Evolutionary conservation across 2,888 invertebrate species (phyloP), one percentile per base, ranked within the genome.

Genomic region (Limenitis camilla): DNA sequence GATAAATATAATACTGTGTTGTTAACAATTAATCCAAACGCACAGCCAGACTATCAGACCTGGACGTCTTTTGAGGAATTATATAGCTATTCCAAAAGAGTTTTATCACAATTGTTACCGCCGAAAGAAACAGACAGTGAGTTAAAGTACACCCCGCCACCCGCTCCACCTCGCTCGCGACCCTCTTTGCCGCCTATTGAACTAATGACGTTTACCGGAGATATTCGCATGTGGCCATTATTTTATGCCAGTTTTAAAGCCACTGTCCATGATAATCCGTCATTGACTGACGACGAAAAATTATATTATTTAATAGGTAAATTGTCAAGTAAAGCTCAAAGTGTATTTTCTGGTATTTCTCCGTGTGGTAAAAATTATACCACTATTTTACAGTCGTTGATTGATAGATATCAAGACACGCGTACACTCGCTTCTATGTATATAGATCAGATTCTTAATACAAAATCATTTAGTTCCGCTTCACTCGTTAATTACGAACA

Each of bases 351-450:
- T 7, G 55, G 59, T 7, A 35, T 59, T 2, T 47, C 49, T 9
- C 56, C 52, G 28, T 44, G 44, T 19, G 55, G 46, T 3, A 52
- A 47, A 44, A 60, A 60, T 47, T 60, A 60, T 31, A 11, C 19
- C 1, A 10, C 52, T 5, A 44, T 60, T 6, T 53, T 40, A 5
- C n/a, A 60, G 8, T 35, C 51, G 6, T 30, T 60, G 9, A 32
- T 49, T 0, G 49, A 52, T 30, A 60, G 52, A 52, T 60, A 58
- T 39, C 48, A 60, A 5, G 57, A 58, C 36, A 58, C 51, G 40
- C 32, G 55, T 5, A n/a, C 36, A n/a, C 30, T 54, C 8, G 53
- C 52, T n/a, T 36, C 55, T 2, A 27, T 46, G 7, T 60, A 57
- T 30, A 40, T 57, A 29, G 52, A 60, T 49, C 51, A 51, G 10